Conservation (phyloP, 2,113 vertebrate species). For the Scomber colias region DNA sequence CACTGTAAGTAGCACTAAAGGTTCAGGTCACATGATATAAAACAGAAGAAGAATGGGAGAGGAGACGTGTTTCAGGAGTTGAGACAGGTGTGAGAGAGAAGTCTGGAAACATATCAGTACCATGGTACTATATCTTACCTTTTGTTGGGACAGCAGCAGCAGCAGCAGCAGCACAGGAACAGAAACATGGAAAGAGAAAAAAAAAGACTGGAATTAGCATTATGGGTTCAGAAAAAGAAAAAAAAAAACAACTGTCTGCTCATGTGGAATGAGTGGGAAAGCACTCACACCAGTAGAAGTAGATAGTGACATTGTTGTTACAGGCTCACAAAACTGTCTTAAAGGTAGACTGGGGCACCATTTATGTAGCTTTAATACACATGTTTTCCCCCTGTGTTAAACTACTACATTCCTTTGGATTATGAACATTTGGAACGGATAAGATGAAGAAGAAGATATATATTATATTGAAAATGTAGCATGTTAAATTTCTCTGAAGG, state of each 20-base stretch:
- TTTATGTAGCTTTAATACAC: too few relatives aligned
- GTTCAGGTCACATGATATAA: too few relatives aligned
- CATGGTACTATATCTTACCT: constrained; percentile 75
- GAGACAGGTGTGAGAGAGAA: background rate
- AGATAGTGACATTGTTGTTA: too few relatives aligned
- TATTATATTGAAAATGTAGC: too few relatives aligned
- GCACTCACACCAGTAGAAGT: background rate
- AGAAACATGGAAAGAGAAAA: constrained; percentile 62
- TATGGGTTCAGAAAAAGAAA: constrained; percentile 4
- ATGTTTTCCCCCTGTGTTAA: too few relatives aligned
- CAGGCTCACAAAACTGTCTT: too few relatives aligned
- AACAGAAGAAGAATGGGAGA: background rate
- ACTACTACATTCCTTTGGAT: too few relatives aligned
- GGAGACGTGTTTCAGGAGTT: background rate
- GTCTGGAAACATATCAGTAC: background rate
- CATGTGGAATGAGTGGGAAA: background rate
- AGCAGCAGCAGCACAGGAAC: constrained; percentile 42
- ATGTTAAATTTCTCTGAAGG: too few relatives aligned
- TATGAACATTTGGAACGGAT: too few relatives aligned
- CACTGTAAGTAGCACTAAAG: background rate
- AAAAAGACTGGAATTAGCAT: constrained; percentile 49
- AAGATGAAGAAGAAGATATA: too few relatives aligned
- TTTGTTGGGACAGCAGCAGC: constrained; percentile 43
- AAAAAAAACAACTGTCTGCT: too few relatives aligned
- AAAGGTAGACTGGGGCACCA: too few relatives aligned